These are phyloP conservation scores for Calyptommatus sinebrachiatus DNA, from an alignment of 2,113 vertebrate genomes.

Conservation along the genomic window DNA sequence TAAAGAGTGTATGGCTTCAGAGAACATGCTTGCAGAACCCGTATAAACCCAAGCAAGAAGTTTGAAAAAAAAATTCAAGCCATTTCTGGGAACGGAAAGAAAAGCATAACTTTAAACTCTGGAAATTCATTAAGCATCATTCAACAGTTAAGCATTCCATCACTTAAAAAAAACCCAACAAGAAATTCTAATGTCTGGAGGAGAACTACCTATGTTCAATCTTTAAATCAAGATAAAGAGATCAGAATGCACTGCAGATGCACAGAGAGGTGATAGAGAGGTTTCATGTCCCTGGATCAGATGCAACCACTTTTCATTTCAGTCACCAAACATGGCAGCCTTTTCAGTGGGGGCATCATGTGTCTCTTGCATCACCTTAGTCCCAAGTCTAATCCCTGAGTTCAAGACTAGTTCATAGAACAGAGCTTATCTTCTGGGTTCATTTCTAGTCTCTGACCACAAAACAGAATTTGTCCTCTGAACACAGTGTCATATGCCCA, in stretches of 20 bases:
- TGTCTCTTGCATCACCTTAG: too few species aligned
- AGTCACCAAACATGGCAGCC: too few species aligned
- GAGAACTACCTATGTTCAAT: not conserved
- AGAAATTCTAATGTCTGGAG: not conserved
- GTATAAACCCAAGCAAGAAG: conserved; percentile 98
- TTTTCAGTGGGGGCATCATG: too few species aligned
- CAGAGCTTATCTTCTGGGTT: too few species aligned
- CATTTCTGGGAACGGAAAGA: conserved; percentile 82
- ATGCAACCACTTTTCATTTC: too few species aligned
- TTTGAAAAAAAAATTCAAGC: conserved; percentile 97
- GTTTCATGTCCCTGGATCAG: too few species aligned
- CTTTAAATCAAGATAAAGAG: not conserved
- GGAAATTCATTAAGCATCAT: not conserved
- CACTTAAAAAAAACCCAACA: not conserved
- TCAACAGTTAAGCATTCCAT: not conserved
- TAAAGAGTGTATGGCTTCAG: conserved; percentile 96
- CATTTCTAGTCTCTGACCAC: too few species aligned
- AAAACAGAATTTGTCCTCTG: too few species aligned
- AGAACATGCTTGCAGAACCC: conserved; percentile 98
- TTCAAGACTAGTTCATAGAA: too few species aligned
- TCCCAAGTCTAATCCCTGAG: too few species aligned
- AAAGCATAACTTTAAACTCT: conserved; percentile 18
- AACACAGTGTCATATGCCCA: too few species aligned
- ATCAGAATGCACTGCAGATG: not conserved
- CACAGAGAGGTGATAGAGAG: too few species aligned